Evolutionary conservation across 1,140 invertebrate species (phyloP).

Genomic region (Agrilus planipennis): DNA sequence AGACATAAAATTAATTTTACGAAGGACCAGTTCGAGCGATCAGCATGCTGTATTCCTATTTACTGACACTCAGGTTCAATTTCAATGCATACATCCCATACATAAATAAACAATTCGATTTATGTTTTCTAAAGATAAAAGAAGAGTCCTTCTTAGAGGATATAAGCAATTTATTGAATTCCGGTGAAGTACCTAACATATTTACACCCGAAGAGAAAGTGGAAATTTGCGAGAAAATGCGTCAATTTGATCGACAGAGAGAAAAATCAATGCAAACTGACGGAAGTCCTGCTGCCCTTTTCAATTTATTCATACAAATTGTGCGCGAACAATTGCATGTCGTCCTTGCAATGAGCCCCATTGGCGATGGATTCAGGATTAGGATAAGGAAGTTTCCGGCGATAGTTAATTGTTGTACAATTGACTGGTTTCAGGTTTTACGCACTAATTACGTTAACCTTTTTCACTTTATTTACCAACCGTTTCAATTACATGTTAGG

Average conservation of each 20-base stretch:
- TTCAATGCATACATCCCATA: conserved; percentile 1
- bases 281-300: conserved; percentile 79
- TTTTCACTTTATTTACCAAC: background rate
- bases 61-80: conserved; percentile 26
- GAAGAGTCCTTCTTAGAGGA: conserved; percentile 90
- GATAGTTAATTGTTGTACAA: conserved; percentile 92
- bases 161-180: conserved; percentile 86
- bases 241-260: conserved; percentile 75
- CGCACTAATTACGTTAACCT: background rate
- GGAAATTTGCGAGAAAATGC: conserved; percentile 91
- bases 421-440: conserved; percentile 89
- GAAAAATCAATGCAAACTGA: conserved; percentile 87
- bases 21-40: conserved; percentile 68
- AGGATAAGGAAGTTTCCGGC: conserved; percentile 87
- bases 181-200: conserved; percentile 89
- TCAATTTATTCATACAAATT: conserved; percentile 84
- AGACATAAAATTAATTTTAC: conserved; percentile 72
- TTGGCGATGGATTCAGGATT: conserved; percentile 73
- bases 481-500: conserved; percentile 33
- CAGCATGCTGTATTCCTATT: conserved; percentile 82
- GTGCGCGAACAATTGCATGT: conserved; percentile 88
- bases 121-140: conserved; percentile 55
- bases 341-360: conserved; percentile 85
- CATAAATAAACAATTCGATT: background rate
- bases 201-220: conserved; percentile 80